Conservation (phyloP, 2,888 invertebrate genomes). For the Xestoiulus laeticollis region DNA sequence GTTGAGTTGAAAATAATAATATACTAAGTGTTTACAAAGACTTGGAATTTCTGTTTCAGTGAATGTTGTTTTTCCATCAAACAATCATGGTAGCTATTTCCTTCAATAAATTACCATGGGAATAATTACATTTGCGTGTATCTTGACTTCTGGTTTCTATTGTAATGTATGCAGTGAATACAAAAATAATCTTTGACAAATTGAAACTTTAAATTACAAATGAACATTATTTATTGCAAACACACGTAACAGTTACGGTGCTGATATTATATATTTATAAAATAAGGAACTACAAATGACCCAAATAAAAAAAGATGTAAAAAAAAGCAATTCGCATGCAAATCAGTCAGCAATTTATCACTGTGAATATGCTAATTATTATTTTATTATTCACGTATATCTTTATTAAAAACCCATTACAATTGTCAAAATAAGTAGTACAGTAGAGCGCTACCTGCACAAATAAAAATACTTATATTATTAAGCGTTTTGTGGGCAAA, state of each 20-base stretch:
- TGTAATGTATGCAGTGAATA: not conserved
- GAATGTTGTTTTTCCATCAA: not conserved
- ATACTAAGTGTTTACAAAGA: not conserved
- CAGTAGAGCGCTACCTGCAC: too few species aligned
- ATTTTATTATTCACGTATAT: too few species aligned
- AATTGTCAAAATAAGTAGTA: too few species aligned
- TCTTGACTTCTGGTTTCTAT: not conserved
- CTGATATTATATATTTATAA: not conserved
- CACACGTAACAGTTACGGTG: not conserved
- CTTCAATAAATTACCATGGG: not conserved
- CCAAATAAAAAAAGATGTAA: not conserved
- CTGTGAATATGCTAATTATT: not conserved
- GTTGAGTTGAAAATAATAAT: not conserved
- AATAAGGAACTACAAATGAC: not conserved
- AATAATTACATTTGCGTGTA: not conserved
- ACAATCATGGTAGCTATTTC: not conserved
- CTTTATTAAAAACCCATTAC: too few species aligned
- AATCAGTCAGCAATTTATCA: not conserved
- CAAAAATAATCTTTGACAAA: not conserved
- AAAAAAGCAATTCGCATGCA: not conserved
- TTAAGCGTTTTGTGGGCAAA: too few species aligned
- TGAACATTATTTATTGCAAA: not conserved
- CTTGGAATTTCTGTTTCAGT: not conserved
- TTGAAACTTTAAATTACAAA: not conserved
- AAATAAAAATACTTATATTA: too few species aligned